These are phyloP conservation scores for Dicyrtomina minuta DNA, from an alignment of 2,888 invertebrate species.

Conservation along the genomic window DNA sequence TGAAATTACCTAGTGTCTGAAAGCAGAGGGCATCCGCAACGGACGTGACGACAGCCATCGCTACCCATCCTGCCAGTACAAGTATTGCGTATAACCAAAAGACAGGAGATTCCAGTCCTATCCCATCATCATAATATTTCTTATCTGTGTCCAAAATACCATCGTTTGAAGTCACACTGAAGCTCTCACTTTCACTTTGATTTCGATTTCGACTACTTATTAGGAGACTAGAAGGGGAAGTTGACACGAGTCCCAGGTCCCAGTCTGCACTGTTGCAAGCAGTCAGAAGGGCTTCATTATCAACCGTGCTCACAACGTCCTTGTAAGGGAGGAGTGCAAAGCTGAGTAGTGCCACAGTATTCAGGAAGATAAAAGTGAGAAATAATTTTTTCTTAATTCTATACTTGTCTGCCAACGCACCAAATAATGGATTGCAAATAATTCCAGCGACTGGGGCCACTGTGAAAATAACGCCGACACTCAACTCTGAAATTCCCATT, in stretches of 20 bases:
- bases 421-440: conserved; percentile 77
- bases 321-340: conserved; percentile 71
- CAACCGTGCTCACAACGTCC: conserved; percentile 64
- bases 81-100: conserved; percentile 78
- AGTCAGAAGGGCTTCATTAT: conserved; percentile 9
- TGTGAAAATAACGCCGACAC: conserved; percentile 68
- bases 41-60: conserved; percentile 84
- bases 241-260: too few species aligned
- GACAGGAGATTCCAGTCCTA: conserved; percentile 57
- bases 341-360: conserved; percentile 69
- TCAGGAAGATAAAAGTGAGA: conserved; percentile 69
- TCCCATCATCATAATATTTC: conserved; percentile 38
- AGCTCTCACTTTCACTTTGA: neutral
- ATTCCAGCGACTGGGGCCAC: conserved; percentile 73
- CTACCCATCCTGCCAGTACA: conserved; percentile 77
- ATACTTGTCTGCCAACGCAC: conserved; percentile 77
- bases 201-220: neutral
- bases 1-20: conserved; percentile 68
- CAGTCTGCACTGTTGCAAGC: neutral
- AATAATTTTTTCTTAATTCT: conserved; percentile 73
- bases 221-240: neutral
- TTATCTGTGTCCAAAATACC: conserved; percentile 6
- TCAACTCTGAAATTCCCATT: conserved; percentile 74
- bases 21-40: conserved; percentile 89
- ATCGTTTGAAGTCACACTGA: neutral